Percentiles rank a stretch among this genome's conserved stretches.
Evolutionary conservation across 2,113 vertebrate genomes (phyloP).

Genomic region (Nycticryphes semicollaris): DNA sequence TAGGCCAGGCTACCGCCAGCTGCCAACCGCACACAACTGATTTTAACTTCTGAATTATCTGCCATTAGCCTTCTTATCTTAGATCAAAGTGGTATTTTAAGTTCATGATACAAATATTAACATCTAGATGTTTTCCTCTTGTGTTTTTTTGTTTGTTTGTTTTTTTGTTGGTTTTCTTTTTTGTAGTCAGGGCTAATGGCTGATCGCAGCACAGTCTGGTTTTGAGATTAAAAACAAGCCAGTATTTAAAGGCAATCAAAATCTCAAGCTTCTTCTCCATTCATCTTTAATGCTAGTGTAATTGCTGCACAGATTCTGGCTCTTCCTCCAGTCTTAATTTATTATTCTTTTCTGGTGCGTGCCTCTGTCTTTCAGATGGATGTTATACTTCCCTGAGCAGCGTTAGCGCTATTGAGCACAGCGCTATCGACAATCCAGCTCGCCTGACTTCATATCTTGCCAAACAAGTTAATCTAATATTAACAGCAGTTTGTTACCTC

Average conservation of each 20-base stretch:
- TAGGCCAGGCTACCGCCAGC: neutral
- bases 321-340: constrained; percentile 1
- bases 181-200: neutral
- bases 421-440: constrained; percentile 37
- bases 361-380: constrained; percentile 34
- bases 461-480: constrained; percentile 71
- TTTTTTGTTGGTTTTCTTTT: neutral
- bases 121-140: neutral
- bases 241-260: constrained; percentile 43
- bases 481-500: constrained; percentile 64
- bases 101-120: neutral
- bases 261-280: neutral
- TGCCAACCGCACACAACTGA: neutral
- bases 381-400: constrained; percentile 45
- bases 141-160: neutral
- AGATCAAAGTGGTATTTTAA: constrained; percentile 12
- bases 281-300: constrained; percentile 44
- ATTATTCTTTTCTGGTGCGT: neutral
- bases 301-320: constrained; percentile 51
- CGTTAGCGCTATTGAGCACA: constrained; percentile 40
- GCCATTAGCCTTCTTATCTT: constrained; percentile 5
- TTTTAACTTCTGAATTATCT: constrained; percentile 1
- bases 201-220: constrained; percentile 18
- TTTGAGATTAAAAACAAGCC: constrained; percentile 27
- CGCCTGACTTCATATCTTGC: constrained; percentile 41